Conservation (phyloP, 2,888 invertebrate genomes). For the Trichogramma evanescens region DNA sequence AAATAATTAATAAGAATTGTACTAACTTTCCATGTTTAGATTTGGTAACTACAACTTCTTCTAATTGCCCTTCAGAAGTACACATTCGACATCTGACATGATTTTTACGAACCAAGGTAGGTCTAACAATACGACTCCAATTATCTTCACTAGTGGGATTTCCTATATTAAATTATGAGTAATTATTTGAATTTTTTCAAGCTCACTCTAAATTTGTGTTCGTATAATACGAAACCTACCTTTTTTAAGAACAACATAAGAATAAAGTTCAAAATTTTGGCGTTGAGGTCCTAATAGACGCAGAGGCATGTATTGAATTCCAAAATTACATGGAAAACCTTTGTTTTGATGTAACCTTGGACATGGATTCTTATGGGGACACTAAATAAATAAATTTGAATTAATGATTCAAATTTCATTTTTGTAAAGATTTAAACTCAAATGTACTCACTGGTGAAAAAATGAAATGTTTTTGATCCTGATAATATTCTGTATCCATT, state of each 20-base stretch:
- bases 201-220: neutral
- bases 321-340: constrained; percentile 70
- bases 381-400: constrained; percentile 50
- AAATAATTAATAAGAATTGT: constrained; percentile 5
- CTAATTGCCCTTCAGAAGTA: constrained; percentile 63
- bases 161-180: constrained; percentile 34
- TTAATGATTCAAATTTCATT: neutral
- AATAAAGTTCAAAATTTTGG: constrained; percentile 58
- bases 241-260: constrained; percentile 77
- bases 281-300: constrained; percentile 45
- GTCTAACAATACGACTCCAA: constrained; percentile 77
- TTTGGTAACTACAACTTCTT: constrained; percentile 71
- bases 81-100: constrained; percentile 76
- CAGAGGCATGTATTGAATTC: constrained; percentile 56
- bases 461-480: constrained; percentile 51
- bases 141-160: constrained; percentile 49
- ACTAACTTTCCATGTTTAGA: constrained; percentile 68
- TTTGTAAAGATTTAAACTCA: too few relatives aligned
- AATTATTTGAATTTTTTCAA: neutral
- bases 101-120: constrained; percentile 61
- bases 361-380: constrained; percentile 75
- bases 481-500: constrained; percentile 28
- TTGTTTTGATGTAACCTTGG: constrained; percentile 58
- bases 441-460: constrained; percentile 65
- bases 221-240: constrained; percentile 46